These are phyloP conservation scores for Gyps fulvus DNA, from an alignment of 2,113 vertebrate genomes.

Conservation along the genomic window DNA sequence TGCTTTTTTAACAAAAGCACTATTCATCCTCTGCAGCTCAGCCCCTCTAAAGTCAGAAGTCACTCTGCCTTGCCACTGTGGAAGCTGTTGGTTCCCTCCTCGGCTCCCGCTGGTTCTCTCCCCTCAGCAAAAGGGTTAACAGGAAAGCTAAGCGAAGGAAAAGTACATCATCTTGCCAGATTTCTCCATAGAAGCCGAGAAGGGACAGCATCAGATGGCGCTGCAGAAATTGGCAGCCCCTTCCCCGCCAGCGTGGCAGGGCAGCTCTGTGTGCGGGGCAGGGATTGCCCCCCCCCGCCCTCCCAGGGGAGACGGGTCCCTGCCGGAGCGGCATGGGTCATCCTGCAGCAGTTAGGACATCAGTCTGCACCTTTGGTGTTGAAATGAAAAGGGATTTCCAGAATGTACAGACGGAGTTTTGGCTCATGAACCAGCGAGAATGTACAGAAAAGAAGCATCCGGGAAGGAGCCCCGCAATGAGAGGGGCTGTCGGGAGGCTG, in stretches of 20 bases:
- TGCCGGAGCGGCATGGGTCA: accelerated
- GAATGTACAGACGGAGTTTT: not conserved
- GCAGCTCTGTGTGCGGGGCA: not conserved
- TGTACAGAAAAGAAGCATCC: not conserved
- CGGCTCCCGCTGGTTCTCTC: not conserved
- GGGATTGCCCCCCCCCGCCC: not conserved
- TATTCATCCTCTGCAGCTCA: not conserved
- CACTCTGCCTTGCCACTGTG: not conserved
- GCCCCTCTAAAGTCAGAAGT: not conserved
- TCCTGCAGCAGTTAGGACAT: not conserved
- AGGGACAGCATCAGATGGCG: not conserved
- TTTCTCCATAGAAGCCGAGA: not conserved
- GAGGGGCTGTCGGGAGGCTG: not conserved
- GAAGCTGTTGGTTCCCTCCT: not conserved
- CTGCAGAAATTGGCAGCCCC: not conserved
- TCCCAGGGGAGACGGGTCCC: not conserved
- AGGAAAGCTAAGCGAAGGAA: not conserved
- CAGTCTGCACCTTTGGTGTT: not conserved
- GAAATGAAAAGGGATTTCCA: not conserved
- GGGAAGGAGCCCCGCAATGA: not conserved
- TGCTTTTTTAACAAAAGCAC: not conserved
- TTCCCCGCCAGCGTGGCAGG: not conserved
- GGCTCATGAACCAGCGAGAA: not conserved
- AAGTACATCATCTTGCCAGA: too few species aligned
- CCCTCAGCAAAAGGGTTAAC: too few species aligned